These are phyloP conservation scores for Pegea sp. DNA, from an alignment of 23 tunicate genomes.

Conservation along the genomic window DNA sequence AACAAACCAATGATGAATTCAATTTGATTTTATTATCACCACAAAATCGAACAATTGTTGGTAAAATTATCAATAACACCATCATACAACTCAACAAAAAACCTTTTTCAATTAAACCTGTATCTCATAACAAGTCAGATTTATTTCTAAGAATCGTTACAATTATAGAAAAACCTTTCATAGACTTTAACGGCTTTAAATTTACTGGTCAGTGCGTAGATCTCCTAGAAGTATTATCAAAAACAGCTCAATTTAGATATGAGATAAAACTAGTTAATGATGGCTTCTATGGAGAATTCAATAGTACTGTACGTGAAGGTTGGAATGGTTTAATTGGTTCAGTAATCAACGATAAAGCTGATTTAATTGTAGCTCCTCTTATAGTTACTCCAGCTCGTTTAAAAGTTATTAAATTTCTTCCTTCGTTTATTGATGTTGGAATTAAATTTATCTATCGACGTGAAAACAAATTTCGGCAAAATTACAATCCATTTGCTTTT, in stretches of 20 bases:
- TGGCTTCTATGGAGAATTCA: slow-evolving; percentile 36
- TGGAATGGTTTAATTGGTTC: slow-evolving; percentile 89
- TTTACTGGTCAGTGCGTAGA: slow-evolving; percentile 68
- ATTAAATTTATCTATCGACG: slow-evolving; percentile 34
- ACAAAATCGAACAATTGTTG: no score
- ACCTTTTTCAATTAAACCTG: no score
- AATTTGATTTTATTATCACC: no score
- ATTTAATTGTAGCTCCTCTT: slow-evolving; percentile 43
- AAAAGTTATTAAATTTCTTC: slow-evolving; percentile 28
- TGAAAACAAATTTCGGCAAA: background rate
- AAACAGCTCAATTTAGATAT: slow-evolving; percentile 26
- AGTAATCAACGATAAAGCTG: slow-evolving; percentile 20
- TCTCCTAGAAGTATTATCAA: slow-evolving; percentile 26
- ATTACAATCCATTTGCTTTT: slow-evolving; percentile 55
- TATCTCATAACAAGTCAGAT: no score
- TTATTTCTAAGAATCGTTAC: background rate
- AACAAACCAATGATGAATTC: no score
- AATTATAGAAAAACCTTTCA: background rate
- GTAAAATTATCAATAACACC: no score
- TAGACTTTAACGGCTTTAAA: slow-evolving; percentile 1
- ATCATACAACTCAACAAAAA: no score
- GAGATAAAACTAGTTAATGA: slow-evolving; percentile 35
- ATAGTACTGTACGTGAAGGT: slow-evolving; percentile 1
- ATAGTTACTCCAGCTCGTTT: slow-evolving; percentile 33
- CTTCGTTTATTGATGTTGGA: slow-evolving; percentile 34